These are phyloP conservation scores for Benthosema pterotum DNA, from an alignment of 2,797 vertebrate genomes.

Conservation along the genomic window DNA sequence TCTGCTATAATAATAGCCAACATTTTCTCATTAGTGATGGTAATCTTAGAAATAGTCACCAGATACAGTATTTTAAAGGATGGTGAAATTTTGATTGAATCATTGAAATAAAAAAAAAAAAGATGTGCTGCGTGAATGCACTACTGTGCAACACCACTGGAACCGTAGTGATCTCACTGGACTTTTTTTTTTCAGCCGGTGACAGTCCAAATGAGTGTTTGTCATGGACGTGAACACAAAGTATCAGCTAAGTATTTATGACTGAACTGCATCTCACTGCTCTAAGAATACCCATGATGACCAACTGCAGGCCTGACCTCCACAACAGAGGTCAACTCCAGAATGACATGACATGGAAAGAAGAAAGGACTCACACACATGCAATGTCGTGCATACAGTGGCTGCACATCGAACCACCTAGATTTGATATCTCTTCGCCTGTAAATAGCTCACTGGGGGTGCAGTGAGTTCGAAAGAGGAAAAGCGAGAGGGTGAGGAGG, in stretches of 20 bases:
- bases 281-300: slow-evolving; percentile 59
- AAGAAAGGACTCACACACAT: background rate
- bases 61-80: no score
- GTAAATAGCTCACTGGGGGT: slow-evolving; percentile 3
- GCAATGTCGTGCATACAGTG: no score
- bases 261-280: slow-evolving; percentile 26
- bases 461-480: background rate
- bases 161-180: no score
- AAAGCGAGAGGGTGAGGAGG: background rate
- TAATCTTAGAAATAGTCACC: no score
- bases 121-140: no score
- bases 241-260: slow-evolving; percentile 41
- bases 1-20: no score
- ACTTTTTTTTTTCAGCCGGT: background rate
- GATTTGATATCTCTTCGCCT: background rate
- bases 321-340: slow-evolving; percentile 25
- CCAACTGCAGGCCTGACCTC: slow-evolving; percentile 35
- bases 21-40: no score
- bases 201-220: background rate
- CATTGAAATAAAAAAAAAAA: no score
- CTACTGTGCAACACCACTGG: no score
- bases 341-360: slow-evolving; percentile 5
- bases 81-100: no score
- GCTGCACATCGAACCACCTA: background rate
- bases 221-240: background rate